Evolutionary conservation across 2,113 vertebrate species (phyloP), one percentile per base, ranked within the genome.

Genomic region (Ochotona princeps): DNA sequence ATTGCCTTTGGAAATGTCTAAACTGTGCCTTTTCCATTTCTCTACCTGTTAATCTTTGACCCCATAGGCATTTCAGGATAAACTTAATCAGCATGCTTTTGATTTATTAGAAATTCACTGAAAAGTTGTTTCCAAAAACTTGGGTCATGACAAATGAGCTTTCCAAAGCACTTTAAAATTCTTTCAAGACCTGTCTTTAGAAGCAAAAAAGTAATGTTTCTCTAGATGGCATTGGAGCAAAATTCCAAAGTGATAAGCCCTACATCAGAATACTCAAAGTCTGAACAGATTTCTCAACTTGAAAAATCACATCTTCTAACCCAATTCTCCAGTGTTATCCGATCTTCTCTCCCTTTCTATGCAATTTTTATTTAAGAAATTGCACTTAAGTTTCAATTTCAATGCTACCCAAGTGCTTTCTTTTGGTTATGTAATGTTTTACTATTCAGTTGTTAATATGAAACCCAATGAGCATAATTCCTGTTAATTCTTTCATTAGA

Each of bases 131-230:
- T 91, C 75, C 75, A 51, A 92, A 91, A 86, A 32, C 30, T 83
- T 92, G 87, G 49, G 63, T 91, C n/a, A 85, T 17, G 6, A 69
- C 32, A 87, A 89, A 88, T 79, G 6, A 80, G 21, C 4, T 85
- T 87, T 83, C 74, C 51, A 30, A 83, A 54, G 18, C 35, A 93
- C 54, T 95, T 95, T 79, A 44, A 82, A 80, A 94, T 91, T 75
- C 10, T 83, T 82, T 90, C 44, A 79, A 70, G 60, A 87, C 8
- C 28, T 79, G 15, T 73, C 28, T 69, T 79, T 63, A 93, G 28
- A 87, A 57, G 87, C 14, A 65, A 93, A 80, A 67, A 89, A 54
- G 18, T 63, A 60, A 44, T 32, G 14, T 61, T 92, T 95, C 15
- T 75, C 12, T 76, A 49, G 38, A 69, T 76, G 54, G 79, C 28